phyloP scores from a whole-genome alignment of 2,888 invertebrate species.

The Muschampia plurimacula region DNA sequence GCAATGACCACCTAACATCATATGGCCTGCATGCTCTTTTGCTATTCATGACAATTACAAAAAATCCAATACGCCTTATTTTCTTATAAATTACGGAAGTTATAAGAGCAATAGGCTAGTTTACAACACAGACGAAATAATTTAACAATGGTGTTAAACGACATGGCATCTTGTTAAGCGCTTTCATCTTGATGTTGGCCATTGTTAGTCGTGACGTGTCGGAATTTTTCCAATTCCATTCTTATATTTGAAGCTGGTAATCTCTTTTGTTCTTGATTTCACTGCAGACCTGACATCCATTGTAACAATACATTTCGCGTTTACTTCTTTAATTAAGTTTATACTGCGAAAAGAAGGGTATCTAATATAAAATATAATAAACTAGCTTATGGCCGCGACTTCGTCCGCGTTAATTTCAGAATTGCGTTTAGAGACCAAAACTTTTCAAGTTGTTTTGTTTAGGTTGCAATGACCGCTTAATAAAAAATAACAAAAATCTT shows the following conservation, averaged over 20 bases:
- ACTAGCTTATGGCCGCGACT: too few species aligned
- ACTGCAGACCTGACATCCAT: conserved; percentile 9
- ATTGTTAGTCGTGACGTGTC: conserved; percentile 26
- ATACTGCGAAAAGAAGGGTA: not conserved
- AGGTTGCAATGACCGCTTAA: too few species aligned
- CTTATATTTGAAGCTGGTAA: conserved; percentile 8
- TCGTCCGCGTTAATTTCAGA: too few species aligned
- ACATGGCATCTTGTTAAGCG: conserved; percentile 9
- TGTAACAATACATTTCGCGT: not conserved
- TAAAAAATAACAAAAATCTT: too few species aligned
- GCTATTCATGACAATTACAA: too few species aligned
- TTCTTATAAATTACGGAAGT: not conserved
- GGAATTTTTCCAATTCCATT: conserved; percentile 29
- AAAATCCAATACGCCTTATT: too few species aligned
- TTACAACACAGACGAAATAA: not conserved
- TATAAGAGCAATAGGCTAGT: not conserved
- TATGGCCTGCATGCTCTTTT: too few species aligned
- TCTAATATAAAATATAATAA: not conserved
- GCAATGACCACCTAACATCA: too few species aligned
- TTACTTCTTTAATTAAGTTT: not conserved
- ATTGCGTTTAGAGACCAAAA: too few species aligned
- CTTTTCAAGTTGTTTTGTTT: too few species aligned
- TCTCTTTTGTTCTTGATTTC: conserved; percentile 21
- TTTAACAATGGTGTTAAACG: not conserved
- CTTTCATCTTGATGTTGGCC: not conserved